Conservation (phyloP, 2,888 invertebrate genomes). For the Spisula solida region DNA sequence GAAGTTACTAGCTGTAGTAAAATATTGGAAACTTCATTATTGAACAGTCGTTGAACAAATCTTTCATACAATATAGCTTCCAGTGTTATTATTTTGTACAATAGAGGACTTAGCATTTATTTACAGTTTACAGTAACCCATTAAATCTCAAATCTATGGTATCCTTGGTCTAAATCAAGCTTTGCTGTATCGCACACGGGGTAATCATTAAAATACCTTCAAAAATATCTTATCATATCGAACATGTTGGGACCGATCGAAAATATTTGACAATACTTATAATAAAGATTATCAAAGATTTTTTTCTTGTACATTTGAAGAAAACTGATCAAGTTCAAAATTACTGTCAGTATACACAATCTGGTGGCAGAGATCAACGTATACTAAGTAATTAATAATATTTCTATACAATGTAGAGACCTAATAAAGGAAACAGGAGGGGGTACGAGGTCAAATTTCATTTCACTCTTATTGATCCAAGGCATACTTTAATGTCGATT, state of each 20-base stretch:
- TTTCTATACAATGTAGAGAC: neutral
- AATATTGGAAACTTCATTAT: slow-evolving; percentile 19
- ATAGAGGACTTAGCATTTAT: slow-evolving; percentile 39
- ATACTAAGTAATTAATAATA: neutral
- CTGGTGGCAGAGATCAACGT: neutral
- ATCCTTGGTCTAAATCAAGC: slow-evolving; percentile 41
- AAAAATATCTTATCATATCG: slow-evolving; percentile 25
- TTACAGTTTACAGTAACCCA: slow-evolving; percentile 34
- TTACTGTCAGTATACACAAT: neutral
- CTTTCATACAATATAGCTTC: slow-evolving; percentile 22
- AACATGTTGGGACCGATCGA: slow-evolving; percentile 13
- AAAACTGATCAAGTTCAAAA: neutral
- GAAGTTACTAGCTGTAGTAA: neutral
- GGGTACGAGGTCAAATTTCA: neutral
- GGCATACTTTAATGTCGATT: neutral
- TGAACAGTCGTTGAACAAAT: slow-evolving; percentile 18
- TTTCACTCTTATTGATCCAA: neutral
- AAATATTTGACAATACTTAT: neutral
- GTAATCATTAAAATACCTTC: slow-evolving; percentile 17
- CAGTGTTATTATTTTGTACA: slow-evolving; percentile 42
- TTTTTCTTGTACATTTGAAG: neutral
- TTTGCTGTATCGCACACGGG: neutral
- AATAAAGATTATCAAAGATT: neutral
- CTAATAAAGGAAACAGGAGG: neutral
- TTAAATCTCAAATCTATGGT: slow-evolving; percentile 31